These are phyloP conservation scores for Scolopax rusticola DNA, from an alignment of 2,797 vertebrate genomes.

Conservation along the genomic window DNA sequence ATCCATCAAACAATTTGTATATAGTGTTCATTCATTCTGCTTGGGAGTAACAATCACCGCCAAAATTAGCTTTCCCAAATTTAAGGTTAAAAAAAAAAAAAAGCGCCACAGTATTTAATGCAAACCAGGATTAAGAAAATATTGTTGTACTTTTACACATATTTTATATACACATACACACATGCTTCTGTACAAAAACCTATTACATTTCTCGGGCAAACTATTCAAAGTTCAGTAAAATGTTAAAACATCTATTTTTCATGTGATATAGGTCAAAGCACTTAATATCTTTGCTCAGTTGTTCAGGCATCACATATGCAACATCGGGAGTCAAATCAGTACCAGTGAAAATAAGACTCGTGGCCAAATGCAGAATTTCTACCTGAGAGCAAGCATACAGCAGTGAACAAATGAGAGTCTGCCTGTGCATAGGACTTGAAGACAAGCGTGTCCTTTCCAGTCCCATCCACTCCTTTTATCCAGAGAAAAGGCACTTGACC, in stretches of 20 bases:
- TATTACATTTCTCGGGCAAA: neutral
- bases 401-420: neutral
- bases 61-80: neutral
- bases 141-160: neutral
- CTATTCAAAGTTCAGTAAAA: neutral
- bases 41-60: neutral
- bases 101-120: neutral
- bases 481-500: neutral
- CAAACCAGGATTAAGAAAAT: neutral
- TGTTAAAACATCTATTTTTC: neutral
- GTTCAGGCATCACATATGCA: neutral
- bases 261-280: neutral
- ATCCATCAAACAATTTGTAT: neutral
- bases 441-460: neutral
- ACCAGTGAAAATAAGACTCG: neutral
- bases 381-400: neutral
- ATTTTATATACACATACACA: neutral
- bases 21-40: neutral
- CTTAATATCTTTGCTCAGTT: neutral
- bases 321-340: neutral
- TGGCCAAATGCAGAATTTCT: neutral
- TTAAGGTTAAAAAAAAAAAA: neutral
- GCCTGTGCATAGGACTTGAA: neutral
- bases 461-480: neutral
- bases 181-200: neutral